These are phyloP conservation scores for Syritta pipiens DNA, from an alignment of 2,888 invertebrate species.

Conservation along the genomic window DNA sequence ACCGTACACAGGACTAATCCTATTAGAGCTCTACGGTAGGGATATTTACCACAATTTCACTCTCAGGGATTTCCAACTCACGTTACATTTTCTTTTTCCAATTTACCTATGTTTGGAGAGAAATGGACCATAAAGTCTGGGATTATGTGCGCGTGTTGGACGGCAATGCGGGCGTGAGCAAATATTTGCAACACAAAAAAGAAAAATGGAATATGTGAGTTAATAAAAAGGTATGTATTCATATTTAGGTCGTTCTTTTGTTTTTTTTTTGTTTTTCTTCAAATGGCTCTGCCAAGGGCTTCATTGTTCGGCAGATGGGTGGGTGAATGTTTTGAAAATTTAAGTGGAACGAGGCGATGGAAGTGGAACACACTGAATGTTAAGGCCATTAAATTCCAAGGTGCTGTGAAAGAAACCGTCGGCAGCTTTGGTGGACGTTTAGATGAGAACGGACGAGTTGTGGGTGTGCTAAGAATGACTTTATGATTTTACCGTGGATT, in stretches of 20 bases:
- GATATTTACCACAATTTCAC: slow-evolving; percentile 41
- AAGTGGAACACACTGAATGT: too few species aligned
- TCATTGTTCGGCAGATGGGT: too few species aligned
- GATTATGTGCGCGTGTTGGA: neutral
- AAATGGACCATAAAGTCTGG: slow-evolving; percentile 7
- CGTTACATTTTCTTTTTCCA: neutral
- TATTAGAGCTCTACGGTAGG: slow-evolving; percentile 35
- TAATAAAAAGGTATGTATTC: neutral
- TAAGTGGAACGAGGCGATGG: too few species aligned
- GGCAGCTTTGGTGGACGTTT: too few species aligned
- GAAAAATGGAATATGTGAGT: neutral
- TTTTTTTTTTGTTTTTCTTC: neutral
- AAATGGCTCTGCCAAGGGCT: too few species aligned
- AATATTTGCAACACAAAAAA: neutral
- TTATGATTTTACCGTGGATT: too few species aligned
- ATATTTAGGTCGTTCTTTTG: neutral
- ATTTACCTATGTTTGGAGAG: neutral
- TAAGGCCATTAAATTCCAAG: too few species aligned
- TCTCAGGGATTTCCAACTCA: neutral
- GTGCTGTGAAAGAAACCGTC: too few species aligned
- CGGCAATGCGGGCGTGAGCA: neutral
- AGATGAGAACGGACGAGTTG: too few species aligned
- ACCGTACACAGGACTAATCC: slow-evolving; percentile 34
- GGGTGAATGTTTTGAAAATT: too few species aligned
- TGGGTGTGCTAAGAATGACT: too few species aligned